Conservation (phyloP, 2,113 vertebrate genomes). For the Poicephalus gulielmi region DNA sequence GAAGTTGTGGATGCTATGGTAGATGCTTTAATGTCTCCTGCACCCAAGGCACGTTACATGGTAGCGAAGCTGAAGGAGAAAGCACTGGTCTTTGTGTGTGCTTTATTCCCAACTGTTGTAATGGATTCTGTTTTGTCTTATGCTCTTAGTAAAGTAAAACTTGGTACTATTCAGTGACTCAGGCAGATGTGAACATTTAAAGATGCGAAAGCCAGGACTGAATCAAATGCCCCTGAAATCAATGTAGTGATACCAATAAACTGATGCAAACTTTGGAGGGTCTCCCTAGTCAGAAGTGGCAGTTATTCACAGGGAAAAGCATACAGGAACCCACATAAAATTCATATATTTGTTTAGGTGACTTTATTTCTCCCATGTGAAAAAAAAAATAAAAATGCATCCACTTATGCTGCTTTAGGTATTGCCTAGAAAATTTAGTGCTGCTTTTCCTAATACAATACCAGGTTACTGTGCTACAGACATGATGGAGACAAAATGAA, state of each 20-base stretch:
- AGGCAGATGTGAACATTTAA: neutral
- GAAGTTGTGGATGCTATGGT: slow-evolving; percentile 75
- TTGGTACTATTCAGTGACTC: neutral
- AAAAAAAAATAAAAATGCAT: neutral
- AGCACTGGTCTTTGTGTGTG: slow-evolving; percentile 33
- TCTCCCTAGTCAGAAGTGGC: neutral
- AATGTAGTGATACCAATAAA: neutral
- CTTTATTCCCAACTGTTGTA: slow-evolving; percentile 41
- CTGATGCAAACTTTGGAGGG: neutral
- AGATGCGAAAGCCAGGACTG: neutral
- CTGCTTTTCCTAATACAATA: neutral
- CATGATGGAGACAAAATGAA: neutral
- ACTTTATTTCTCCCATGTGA: neutral
- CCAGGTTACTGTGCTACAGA: neutral
- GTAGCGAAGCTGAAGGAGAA: slow-evolving; percentile 58
- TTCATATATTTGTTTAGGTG: neutral
- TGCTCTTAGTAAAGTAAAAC: slow-evolving; percentile 47
- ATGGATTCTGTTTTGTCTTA: slow-evolving; percentile 50
- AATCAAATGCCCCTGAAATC: neutral
- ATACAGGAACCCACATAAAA: neutral
- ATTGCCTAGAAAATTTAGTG: neutral
- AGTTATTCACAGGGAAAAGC: neutral
- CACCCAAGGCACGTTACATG: slow-evolving; percentile 74
- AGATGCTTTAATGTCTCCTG: slow-evolving; percentile 70
- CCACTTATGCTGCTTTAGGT: neutral